Conservation (phyloP, 1,140 invertebrate genomes). For the Drosophila chauvacae region DNA sequence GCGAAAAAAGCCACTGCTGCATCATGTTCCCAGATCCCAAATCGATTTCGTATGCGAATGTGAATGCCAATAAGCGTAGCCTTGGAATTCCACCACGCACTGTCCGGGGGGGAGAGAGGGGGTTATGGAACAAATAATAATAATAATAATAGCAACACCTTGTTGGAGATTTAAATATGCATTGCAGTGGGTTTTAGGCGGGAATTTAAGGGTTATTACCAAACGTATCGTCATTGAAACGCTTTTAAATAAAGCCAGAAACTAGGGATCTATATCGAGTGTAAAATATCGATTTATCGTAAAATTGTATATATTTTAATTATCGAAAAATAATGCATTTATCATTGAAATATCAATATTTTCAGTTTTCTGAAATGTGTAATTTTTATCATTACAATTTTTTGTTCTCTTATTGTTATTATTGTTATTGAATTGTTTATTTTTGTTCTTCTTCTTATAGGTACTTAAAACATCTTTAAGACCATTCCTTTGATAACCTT, state of each 20-base stretch:
- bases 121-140: neutral
- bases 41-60: constrained; percentile 46
- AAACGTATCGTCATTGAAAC: neutral
- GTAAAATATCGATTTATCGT: no score
- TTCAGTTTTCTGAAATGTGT: no score
- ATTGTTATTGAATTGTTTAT: no score
- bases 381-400: no score
- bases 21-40: constrained; percentile 44
- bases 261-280: neutral
- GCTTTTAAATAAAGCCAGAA: neutral
- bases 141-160: constrained; percentile 13
- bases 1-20: constrained; percentile 24
- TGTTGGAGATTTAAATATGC: neutral
- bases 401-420: no score
- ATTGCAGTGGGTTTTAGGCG: neutral
- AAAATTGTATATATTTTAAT: no score
- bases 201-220: neutral
- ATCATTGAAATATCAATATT: no score
- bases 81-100: constrained; percentile 40
- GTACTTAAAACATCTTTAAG: no score
- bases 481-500: no score
- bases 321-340: no score
- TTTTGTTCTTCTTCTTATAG: no score
- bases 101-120: neutral
- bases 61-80: constrained; percentile 28